Evolutionary conservation across 2,113 vertebrate genomes (phyloP), one percentile per base, ranked within the genome.

Genomic region (Barnardius zonarius): DNA sequence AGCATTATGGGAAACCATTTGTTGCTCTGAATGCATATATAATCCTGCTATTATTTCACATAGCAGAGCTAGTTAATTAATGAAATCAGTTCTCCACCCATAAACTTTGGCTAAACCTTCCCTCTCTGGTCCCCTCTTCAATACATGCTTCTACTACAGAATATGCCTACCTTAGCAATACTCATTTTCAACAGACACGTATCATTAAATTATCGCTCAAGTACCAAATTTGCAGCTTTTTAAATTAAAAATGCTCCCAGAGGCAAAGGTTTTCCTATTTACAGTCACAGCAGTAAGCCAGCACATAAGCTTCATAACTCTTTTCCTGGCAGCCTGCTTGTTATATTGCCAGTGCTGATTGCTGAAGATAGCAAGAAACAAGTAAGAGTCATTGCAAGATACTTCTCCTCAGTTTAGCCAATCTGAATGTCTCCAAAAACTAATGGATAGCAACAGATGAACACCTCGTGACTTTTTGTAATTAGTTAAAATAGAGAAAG

Each of bases 41-140:
- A 92, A 90, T 18, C 59, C 84, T 82, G 74, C 66, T 69, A 79
- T 76, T 79, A 76, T 64, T 93, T 64, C 73, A 92, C 83, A 43
- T 0, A 70, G 79, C 79, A 86, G 68, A 90, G 88, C 61, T 84
- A 48, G 64, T 55, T 94, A 93, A 96, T 94, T 78, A 72, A 88
- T 84, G 73, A 95, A 97, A 93, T 95, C 83, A 90, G 35, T 86
- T 54, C 88, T 80, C 95, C 90, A 93, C 80, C 92, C 88, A 95
- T 95, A 86, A 96, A 93, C 93, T 96, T 88, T 91, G 93, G 93
- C 95, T 93, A 88, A 95, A 94, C 73, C 57, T 86, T 83, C 59
- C 35, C 63, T 12, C 41, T 73, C 61, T n/a, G 35, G 43, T 82
- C 22, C 39, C 48, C 74, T 31, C 70, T 48, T 57, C 57, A 72